These are phyloP conservation scores for Bombus haemorrhoidalis DNA, from an alignment of 1,140 invertebrate genomes.

Conservation along the genomic window DNA sequence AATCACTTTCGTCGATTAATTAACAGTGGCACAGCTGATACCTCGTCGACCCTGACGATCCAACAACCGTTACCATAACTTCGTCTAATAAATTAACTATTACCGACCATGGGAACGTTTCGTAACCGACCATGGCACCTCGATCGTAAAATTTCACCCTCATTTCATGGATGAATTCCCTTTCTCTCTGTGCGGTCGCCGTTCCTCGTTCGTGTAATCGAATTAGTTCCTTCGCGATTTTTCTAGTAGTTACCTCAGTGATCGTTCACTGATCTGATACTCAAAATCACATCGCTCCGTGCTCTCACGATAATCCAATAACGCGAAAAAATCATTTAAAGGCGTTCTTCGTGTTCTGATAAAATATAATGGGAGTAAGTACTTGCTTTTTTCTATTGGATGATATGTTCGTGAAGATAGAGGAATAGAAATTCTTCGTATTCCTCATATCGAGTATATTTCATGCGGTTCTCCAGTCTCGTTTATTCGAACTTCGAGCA, in stretches of 20 bases:
- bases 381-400: too few species aligned
- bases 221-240: not conserved
- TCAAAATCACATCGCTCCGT: not conserved
- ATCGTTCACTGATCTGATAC: not conserved
- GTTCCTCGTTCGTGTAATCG: not conserved
- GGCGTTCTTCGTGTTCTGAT: too few species aligned
- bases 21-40: constrained; percentile 30
- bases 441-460: too few species aligned
- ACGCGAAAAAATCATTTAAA: not conserved
- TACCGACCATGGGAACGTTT: not conserved
- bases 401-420: too few species aligned
- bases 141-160: not conserved
- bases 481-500: too few species aligned
- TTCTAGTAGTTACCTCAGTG: not conserved
- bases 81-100: not conserved
- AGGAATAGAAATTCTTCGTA: too few species aligned
- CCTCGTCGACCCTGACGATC: not conserved
- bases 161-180: not conserved
- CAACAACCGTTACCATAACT: constrained; percentile 13
- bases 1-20: constrained; percentile 42
- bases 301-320: not conserved
- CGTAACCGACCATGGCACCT: not conserved
- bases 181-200: not conserved
- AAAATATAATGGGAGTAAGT: too few species aligned
- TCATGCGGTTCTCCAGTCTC: too few species aligned